These are phyloP conservation scores for Dasyprocta punctata DNA, from an alignment of 2,113 vertebrate genomes.

Conservation along the genomic window DNA sequence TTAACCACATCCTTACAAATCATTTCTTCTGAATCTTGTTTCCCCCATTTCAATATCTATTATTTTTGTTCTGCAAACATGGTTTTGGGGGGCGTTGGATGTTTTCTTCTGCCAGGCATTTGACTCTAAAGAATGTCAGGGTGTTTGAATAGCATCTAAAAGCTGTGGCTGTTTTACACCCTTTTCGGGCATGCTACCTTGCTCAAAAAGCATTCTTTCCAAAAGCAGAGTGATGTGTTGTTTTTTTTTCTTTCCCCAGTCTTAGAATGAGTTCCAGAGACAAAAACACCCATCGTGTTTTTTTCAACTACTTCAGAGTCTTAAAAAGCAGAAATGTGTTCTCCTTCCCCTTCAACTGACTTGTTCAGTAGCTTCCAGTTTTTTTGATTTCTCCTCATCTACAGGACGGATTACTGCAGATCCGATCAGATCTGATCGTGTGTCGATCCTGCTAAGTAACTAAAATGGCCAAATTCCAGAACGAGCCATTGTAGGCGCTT, in stretches of 20 bases:
- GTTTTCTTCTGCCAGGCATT: conserved; percentile 79
- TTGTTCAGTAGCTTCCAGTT: neutral
- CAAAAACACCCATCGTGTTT: conserved; percentile 31
- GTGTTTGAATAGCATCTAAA: conserved; percentile 85
- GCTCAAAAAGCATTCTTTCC: conserved; percentile 7
- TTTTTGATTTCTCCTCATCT: neutral
- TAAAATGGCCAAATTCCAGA: neutral
- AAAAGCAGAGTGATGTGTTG: conserved; percentile 28
- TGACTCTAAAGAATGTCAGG: conserved; percentile 80
- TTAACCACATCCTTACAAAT: conserved; percentile 89
- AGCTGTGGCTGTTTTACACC: conserved; percentile 71
- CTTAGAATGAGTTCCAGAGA: conserved; percentile 3
- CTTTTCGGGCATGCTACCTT: conserved; percentile 64
- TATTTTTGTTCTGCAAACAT: conserved; percentile 65
- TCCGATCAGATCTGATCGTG: neutral
- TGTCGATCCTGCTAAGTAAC: conserved; percentile 18
- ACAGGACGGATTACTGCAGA: neutral
- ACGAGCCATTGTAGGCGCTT: neutral
- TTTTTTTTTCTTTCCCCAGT: neutral
- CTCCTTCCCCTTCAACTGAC: neutral
- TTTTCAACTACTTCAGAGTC: conserved; percentile 52
- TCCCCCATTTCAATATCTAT: conserved; percentile 64
- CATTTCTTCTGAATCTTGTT: conserved; percentile 82
- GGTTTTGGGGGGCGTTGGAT: conserved; percentile 69
- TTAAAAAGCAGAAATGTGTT: neutral